phyloP scores from a whole-genome alignment of 2,113 vertebrate species.

The Oncorhynchus tshawytscha region DNA sequence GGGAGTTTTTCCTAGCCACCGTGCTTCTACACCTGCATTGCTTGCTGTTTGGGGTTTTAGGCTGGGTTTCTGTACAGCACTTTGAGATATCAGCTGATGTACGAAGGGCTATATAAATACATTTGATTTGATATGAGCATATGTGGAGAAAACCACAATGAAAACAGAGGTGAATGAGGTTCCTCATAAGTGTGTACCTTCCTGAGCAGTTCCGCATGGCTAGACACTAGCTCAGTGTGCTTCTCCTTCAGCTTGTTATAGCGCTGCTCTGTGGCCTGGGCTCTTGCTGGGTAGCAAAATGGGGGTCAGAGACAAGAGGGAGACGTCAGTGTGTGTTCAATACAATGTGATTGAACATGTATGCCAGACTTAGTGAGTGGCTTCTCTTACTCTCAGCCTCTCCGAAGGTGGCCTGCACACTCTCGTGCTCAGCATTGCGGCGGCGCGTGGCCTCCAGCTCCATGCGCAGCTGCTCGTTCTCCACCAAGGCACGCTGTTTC shows the following conservation, averaged over 20 bases:
- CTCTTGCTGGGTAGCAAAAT: conserved; percentile 71
- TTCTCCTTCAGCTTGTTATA: conserved; percentile 96
- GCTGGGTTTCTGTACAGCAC: no score
- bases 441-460: conserved; percentile 81
- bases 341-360: neutral
- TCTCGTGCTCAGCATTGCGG: conserved; percentile 75
- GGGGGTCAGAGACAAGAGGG: neutral
- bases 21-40: no score
- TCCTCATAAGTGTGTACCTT: conserved; percentile 72
- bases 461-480: conserved; percentile 92
- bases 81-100: no score
- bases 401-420: conserved; percentile 71
- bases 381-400: conserved; percentile 64
- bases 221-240: conserved; percentile 87
- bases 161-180: neutral
- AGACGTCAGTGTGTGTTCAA: neutral
- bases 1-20: no score
- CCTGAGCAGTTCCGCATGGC: conserved; percentile 88
- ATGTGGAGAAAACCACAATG: neutral
- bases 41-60: no score
- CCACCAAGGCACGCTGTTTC: conserved; percentile 93
- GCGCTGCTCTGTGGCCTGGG: conserved; percentile 85
- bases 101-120: no score
- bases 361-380: neutral
- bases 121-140: neutral